These are phyloP conservation scores for Epizoanthus stellaris DNA, from an alignment of 92 coral and sea anemone genomes.

Conservation along the genomic window DNA sequence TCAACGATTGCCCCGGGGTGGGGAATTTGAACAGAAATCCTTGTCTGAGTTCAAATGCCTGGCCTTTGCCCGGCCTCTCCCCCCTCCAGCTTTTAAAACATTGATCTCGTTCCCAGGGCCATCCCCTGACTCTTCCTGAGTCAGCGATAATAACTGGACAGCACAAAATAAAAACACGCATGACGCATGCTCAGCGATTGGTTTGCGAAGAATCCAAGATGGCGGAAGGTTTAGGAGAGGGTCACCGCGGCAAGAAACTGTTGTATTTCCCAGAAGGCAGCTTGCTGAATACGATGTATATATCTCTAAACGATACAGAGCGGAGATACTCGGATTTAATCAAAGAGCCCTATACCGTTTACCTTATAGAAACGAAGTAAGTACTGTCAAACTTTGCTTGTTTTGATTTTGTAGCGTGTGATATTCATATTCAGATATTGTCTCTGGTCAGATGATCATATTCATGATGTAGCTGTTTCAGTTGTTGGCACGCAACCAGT, in stretches of 20 bases:
- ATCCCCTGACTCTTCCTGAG: background rate
- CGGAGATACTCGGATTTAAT: slow-evolving; percentile 84
- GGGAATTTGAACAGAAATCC: no score
- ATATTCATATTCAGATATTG: background rate
- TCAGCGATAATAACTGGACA: slow-evolving; percentile 44
- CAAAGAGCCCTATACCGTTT: slow-evolving; percentile 96
- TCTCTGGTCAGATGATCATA: background rate
- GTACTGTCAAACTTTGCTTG: slow-evolving; percentile 15
- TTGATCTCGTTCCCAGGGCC: no score
- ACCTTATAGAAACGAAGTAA: slow-evolving; percentile 94
- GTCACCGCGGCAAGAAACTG: slow-evolving; percentile 50
- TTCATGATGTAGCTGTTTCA: no score
- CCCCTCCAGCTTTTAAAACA: no score
- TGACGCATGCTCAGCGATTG: background rate
- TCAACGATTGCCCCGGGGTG: no score
- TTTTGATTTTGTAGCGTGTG: background rate
- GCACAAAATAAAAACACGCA: background rate
- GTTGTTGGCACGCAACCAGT: slow-evolving; percentile 7
- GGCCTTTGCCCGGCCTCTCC: no score
- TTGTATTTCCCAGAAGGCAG: slow-evolving; percentile 96
- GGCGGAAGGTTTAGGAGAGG: slow-evolving; percentile 75
- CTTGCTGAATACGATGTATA: slow-evolving; percentile 86
- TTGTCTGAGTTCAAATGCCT: no score
- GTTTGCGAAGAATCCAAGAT: slow-evolving; percentile 56
- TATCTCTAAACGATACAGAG: slow-evolving; percentile 94